Evolutionary conservation across 2,797 vertebrate species (phyloP).

Genomic region (Oryzias dopingdopingensis): DNA sequence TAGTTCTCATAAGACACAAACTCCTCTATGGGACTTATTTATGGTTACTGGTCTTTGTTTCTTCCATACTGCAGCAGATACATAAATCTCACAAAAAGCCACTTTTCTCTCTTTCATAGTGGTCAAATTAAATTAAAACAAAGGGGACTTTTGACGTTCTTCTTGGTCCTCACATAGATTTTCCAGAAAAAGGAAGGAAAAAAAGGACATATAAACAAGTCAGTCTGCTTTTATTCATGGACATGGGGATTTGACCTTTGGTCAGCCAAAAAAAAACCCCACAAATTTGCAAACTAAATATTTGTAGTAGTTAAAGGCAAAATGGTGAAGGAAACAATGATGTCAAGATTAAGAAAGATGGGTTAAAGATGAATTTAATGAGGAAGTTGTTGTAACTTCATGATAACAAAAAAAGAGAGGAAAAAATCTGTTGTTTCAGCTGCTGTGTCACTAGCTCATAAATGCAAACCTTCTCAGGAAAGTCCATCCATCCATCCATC

Average conservation of each 20-base stretch:
- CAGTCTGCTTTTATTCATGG: not conserved
- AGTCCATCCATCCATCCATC: too few relatives aligned
- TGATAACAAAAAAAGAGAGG: too few relatives aligned
- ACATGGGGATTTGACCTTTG: conserved; percentile 1
- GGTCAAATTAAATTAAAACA: conserved; percentile 30
- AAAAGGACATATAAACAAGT: conserved; percentile 14
- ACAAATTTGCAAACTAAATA: too few relatives aligned
- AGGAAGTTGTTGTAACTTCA: too few relatives aligned
- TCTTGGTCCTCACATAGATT: conserved; percentile 10
- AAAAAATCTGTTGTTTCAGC: not conserved
- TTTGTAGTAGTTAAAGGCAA: too few relatives aligned
- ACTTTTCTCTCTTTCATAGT: conserved; percentile 21
- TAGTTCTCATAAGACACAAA: conserved; percentile 26
- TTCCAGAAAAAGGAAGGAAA: conserved; percentile 28
- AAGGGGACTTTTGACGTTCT: conserved; percentile 49
- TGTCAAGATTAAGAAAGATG: too few relatives aligned
- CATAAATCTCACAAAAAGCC: conserved; percentile 1
- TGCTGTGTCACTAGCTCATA: conserved; percentile 27
- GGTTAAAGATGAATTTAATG: too few relatives aligned
- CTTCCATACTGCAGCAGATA: conserved; percentile 14
- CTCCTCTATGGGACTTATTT: not conserved
- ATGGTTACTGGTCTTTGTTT: conserved; percentile 3
- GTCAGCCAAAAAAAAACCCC: too few relatives aligned
- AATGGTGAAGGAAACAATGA: too few relatives aligned
- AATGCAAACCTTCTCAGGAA: conserved; percentile 25